Evolutionary conservation across 92 coral and sea anemone genomes (phyloP), one percentile per base, ranked within the genome.

Genomic region (Actinostola sp.): DNA sequence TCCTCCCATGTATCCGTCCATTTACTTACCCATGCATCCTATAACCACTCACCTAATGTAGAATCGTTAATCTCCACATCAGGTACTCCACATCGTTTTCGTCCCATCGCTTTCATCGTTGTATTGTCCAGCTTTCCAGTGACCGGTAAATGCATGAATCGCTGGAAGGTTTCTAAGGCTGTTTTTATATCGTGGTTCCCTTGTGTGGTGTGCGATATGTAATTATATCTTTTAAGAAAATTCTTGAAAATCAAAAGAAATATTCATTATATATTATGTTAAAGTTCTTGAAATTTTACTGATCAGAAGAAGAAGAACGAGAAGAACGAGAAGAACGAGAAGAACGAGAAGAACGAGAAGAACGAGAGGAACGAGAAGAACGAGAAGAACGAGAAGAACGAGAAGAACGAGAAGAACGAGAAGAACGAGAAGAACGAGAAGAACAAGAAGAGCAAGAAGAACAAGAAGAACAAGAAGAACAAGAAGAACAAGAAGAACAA

Each of bases 31-130:
- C n/a, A n/a, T n/a, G n/a, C n/a, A n/a, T n/a, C n/a, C n/a, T n/a
- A n/a, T n/a, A n/a, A 51, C 14, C 21, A 35, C 67, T 73, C 25
- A 44, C 79, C 79, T 30, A 63, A n/a, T 17, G 73, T 49, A 21
- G 75, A 14, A 50, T 66, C 75, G 46, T 56, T 63, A 27, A 56
- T 49, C 39, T 80, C 72, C 6, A 56, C 59, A 68, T 85, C 90
- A 5, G 78, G 75, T 12, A 54, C 82, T 12, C 90, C 90, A 75
- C 90, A 85, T 23, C 90, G 80, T 14, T 79, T 79, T 17, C 74
- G 60, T 20, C 65, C 55, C 75, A 85, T 77, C 64, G 34, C 74
- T 15, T 68, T 67, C 20, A 59, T 27, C n/a, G 90, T 85, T 3
- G 78, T 65, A 6, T 67, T 54, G 82, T 85, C 82, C 55, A 85